Percentiles rank a stretch among this genome's conserved stretches.
Conservation (phyloP, 1,140 invertebrate species). For the Drosophila seguyi region DNA sequence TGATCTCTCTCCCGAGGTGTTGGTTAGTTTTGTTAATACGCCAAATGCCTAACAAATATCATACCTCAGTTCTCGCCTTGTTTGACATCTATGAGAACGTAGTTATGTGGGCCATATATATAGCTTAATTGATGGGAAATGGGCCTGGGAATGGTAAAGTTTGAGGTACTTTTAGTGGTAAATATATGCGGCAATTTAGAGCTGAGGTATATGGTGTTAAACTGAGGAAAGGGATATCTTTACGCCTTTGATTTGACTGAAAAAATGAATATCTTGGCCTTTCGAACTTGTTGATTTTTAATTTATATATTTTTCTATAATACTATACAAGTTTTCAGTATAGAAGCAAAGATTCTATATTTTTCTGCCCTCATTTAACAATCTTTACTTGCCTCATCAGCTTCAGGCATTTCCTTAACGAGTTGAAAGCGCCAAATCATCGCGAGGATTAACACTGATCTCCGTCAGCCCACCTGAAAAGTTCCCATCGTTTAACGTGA, state of each 20-base stretch:
- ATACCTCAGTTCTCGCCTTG: slow-evolving; percentile 39
- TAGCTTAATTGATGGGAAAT: slow-evolving; percentile 33
- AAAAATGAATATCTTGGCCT: too few relatives aligned
- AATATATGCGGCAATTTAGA: background rate
- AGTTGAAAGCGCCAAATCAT: slow-evolving; percentile 75
- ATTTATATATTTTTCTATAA: background rate
- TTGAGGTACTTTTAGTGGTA: background rate
- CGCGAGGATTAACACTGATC: slow-evolving; percentile 55
- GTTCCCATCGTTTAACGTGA: slow-evolving; percentile 48
- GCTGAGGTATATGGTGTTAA: background rate
- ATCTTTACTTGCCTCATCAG: slow-evolving; percentile 4
- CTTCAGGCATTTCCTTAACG: slow-evolving; percentile 21
- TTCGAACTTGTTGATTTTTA: background rate
- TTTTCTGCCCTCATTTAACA: slow-evolving; percentile 7
- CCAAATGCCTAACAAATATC: slow-evolving; percentile 62
- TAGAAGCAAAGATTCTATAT: too few relatives aligned
- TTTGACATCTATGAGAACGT: slow-evolving; percentile 52
- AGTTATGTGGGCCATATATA: slow-evolving; percentile 3
- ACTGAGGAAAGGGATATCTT: background rate
- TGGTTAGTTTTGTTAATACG: slow-evolving; percentile 65
- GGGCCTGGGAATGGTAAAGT: slow-evolving; percentile 7
- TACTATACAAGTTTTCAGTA: background rate
- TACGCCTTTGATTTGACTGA: background rate
- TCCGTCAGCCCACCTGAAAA: slow-evolving; percentile 38
- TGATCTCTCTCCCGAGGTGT: slow-evolving; percentile 68